Evolutionary conservation across 2,888 invertebrate genomes (phyloP).

Genomic region (Hydrotaea diabolus): DNA sequence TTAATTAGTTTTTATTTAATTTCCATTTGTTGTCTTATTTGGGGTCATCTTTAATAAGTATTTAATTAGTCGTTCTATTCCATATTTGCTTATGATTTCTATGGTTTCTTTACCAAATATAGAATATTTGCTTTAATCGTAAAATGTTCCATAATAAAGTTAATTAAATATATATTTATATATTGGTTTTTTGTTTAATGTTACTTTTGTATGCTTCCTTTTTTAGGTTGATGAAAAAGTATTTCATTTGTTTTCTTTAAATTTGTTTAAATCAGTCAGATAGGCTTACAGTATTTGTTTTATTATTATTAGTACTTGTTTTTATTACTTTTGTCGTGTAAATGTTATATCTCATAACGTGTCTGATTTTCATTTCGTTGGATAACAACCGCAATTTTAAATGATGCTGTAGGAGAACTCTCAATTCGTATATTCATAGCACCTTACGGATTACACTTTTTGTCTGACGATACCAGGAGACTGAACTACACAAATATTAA

Average conservation of each 20-base stretch:
- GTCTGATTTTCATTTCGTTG: slow-evolving; percentile 14
- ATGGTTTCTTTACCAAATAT: slow-evolving; percentile 29
- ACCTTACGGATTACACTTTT: too few relatives aligned
- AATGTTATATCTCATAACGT: slow-evolving; percentile 46
- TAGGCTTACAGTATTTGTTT: slow-evolving; percentile 66
- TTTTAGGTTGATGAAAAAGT: slow-evolving; percentile 52
- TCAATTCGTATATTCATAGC: too few relatives aligned
- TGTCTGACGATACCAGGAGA: too few relatives aligned
- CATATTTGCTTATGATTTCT: slow-evolving; percentile 10
- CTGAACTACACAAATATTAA: too few relatives aligned
- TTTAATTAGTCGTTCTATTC: slow-evolving; percentile 27
- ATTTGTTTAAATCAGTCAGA: slow-evolving; percentile 70
- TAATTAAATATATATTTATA: slow-evolving; percentile 15
- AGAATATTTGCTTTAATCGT: slow-evolving; percentile 27
- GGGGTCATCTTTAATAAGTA: not conserved
- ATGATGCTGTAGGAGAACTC: not conserved
- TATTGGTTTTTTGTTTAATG: slow-evolving; percentile 35
- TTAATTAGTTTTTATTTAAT: slow-evolving; percentile 36
- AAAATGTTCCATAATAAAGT: slow-evolving; percentile 19
- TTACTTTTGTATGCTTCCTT: not conserved
- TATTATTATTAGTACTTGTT: slow-evolving; percentile 32
- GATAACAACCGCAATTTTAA: not conserved
- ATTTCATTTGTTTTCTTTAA: slow-evolving; percentile 48
- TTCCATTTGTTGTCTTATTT: too few relatives aligned
- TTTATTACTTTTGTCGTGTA: slow-evolving; percentile 50